These are phyloP conservation scores for Heterodera schachtii DNA, from an alignment of 1,140 invertebrate species.

Conservation along the genomic window DNA sequence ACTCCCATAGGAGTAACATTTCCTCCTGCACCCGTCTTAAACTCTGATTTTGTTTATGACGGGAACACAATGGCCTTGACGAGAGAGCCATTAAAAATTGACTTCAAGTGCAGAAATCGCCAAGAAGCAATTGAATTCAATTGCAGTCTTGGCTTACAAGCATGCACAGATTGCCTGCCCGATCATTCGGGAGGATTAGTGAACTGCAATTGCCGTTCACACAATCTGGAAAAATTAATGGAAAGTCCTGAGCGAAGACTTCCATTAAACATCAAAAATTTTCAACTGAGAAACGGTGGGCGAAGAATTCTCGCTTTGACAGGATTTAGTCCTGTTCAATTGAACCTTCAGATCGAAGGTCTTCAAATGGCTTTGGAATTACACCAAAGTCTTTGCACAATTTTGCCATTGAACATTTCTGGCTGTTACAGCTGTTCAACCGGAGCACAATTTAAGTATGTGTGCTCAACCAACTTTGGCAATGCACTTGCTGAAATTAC, in stretches of 20 bases:
- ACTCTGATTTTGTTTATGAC: background rate
- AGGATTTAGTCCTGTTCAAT: background rate
- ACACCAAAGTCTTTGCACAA: background rate
- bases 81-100: background rate
- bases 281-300: background rate
- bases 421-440: constrained; percentile 8
- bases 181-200: background rate
- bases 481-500: background rate
- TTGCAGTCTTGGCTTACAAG: background rate
- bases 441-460: background rate
- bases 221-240: background rate
- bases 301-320: background rate
- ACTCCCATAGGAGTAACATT: background rate
- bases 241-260: background rate
- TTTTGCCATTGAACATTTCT: background rate
- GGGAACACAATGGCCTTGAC: background rate
- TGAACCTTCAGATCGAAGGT: background rate
- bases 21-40: background rate
- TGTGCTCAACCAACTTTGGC: background rate
- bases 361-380: background rate
- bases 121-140: background rate
- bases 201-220: background rate
- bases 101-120: background rate
- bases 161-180: background rate
- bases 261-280: background rate